These are phyloP conservation scores for pig (Sus scrofa) DNA, from an alignment of 2,113 vertebrate species.

Conservation along the genomic window DNA sequence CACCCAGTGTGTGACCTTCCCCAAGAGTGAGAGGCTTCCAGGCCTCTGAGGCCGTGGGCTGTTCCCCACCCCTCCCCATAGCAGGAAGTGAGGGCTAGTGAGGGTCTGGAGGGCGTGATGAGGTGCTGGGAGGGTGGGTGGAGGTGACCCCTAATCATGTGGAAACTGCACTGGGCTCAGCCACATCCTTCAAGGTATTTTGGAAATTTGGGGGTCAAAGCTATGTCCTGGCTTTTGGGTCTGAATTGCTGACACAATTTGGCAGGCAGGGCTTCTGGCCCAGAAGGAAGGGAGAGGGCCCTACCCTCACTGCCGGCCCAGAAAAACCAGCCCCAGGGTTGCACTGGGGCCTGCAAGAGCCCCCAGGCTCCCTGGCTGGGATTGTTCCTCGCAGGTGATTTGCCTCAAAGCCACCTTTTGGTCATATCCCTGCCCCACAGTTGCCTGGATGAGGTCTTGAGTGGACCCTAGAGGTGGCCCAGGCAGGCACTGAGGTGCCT, in stretches of 20 bases:
- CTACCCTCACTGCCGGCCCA: not conserved
- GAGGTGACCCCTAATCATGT: not conserved
- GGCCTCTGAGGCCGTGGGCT: not conserved
- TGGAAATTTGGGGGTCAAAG: not conserved
- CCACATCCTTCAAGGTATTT: not conserved
- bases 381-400: not conserved
- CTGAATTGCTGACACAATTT: not conserved
- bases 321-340: not conserved
- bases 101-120: not conserved
- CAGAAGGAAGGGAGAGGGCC: not conserved
- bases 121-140: too few species aligned
- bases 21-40: not conserved
- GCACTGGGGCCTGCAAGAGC: not conserved
- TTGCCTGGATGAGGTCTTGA: not conserved
- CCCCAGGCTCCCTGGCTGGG: not conserved
- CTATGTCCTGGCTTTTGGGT: not conserved
- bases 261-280: not conserved
- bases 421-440: not conserved
- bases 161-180: not conserved
- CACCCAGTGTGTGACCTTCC: fast-evolving
- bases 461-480: not conserved
- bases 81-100: not conserved
- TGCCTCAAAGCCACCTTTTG: not conserved
- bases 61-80: too few species aligned
- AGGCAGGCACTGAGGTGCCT: not conserved